Evolutionary conservation across 2,797 vertebrate species (phyloP), one percentile per base, ranked within the genome.

Genomic region (Sandelia bainsii): DNA sequence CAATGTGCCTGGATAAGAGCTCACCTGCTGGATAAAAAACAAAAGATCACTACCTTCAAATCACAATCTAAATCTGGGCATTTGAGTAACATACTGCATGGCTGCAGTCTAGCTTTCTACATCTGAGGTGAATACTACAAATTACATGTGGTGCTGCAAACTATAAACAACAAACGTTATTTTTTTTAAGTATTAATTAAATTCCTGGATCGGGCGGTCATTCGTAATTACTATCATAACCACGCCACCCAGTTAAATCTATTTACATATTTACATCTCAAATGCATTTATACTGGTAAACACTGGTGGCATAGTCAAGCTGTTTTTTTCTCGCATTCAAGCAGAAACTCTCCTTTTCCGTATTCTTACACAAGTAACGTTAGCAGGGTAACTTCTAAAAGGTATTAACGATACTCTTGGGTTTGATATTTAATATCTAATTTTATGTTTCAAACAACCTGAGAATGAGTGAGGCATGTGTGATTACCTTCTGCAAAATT

Each of bases 1-100:
- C 87, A 86, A 87, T 48, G 54, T 46, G 85, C 86, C 86, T 87
- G 82, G 88, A 92, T 83, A 75, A 81, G 80, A 83, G 74, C 77
- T 81, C 85, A 92, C 94, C 95, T 97, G 93, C 57, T 80, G 90
- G 84, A 83, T 29, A 32, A 59, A 77, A 77, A 62, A 60, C n/a
- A 71, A 6, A 23, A n/a, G 2, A 59, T 17, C 4, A 82, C 10
- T 48, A 6, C 56, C 29, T 45, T 17, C 0, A 50, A 37, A 20
- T 23, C n/a, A 49, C 9, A 9, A n/a, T 44, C 9, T 20, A 7
- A 42, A 51, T 60, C 2, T 16, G 12, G 60, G 13, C n/a, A 51
- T 59, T 3, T 16, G 8, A 63, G 13, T 12, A 40, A 51, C 5
- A 48, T 11, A 3, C 3, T 34, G 17, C 3, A 9, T 48, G 2